Conservation (phyloP, 2,888 invertebrate species). For the Nomada goodeniana region DNA sequence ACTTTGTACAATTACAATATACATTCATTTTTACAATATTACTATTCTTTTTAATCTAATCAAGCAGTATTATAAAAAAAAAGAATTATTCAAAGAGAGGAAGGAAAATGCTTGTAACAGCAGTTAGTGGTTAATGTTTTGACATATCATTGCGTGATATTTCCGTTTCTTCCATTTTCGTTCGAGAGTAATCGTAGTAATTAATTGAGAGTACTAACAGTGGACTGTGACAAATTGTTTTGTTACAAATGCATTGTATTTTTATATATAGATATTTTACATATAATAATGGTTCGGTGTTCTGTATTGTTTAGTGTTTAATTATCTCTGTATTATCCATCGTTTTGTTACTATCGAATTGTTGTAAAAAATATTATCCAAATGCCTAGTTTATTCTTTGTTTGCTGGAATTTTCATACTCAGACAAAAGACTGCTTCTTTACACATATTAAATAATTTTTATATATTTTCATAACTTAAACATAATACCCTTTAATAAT, state of each 20-base stretch:
- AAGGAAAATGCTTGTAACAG: constrained; percentile 27
- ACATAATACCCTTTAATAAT: constrained; percentile 15
- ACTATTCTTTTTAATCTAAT: constrained; percentile 28
- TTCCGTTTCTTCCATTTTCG: constrained; percentile 26
- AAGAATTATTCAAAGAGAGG: constrained; percentile 1
- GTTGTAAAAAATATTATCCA: constrained; percentile 9
- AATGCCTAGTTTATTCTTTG: background rate
- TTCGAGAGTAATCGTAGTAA: constrained; percentile 17
- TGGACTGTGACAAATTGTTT: constrained; percentile 48
- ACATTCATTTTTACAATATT: constrained; percentile 26
- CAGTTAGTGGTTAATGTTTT: constrained; percentile 45
- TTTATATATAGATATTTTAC: constrained; percentile 55
- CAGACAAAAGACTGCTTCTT: constrained; percentile 33
- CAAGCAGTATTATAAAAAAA: constrained; percentile 48
- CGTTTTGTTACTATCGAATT: constrained; percentile 27
- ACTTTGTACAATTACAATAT: constrained; percentile 37
- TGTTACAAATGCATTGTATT: constrained; percentile 51
- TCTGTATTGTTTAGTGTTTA: constrained; percentile 43
- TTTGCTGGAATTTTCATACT: constrained; percentile 21
- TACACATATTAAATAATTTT: constrained; percentile 28
- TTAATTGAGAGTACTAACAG: constrained; percentile 32
- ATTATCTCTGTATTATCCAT: constrained; percentile 59
- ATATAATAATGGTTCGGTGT: constrained; percentile 40
- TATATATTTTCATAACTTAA: constrained; percentile 24
- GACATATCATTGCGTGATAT: constrained; percentile 46